Conservation (phyloP, 2,888 invertebrate genomes). For the Lasioglossum vierecki region DNA sequence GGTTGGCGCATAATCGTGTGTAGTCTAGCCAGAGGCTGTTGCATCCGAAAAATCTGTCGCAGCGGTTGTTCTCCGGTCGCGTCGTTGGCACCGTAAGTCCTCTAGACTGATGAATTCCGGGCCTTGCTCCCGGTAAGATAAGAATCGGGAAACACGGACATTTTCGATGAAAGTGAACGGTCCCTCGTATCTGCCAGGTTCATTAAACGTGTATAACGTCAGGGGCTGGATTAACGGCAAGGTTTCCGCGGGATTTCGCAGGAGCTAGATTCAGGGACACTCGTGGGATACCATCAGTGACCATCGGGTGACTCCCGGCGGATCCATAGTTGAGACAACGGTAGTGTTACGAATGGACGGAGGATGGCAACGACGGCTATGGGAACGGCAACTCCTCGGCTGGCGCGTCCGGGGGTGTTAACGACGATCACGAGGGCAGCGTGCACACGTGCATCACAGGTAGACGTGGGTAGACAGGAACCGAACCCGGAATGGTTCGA, state of each 20-base stretch:
- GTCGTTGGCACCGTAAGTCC: background rate
- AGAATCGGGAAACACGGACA: background rate
- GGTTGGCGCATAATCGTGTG: background rate
- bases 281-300: conserved; percentile 17
- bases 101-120: background rate
- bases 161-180: background rate
- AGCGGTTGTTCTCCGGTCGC: background rate
- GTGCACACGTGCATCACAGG: background rate
- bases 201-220: background rate
- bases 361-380: background rate
- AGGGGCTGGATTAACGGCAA: background rate
- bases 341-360: conserved; percentile 33
- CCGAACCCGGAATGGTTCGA: background rate
- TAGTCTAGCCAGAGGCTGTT: background rate
- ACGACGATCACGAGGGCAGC: background rate
- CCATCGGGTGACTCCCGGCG: conserved; percentile 34
- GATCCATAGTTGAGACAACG: conserved; percentile 54
- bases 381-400: background rate
- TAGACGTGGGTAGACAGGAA: background rate
- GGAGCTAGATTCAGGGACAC: conserved; percentile 19
- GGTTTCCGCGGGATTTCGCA: conserved; percentile 3
- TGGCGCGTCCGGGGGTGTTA: background rate
- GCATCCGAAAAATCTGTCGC: background rate
- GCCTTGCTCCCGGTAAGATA: background rate
- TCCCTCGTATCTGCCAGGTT: background rate